Evolutionary conservation across 64 coral and sea anemone genomes (phyloP).

Genomic region (Porites australiensis): DNA sequence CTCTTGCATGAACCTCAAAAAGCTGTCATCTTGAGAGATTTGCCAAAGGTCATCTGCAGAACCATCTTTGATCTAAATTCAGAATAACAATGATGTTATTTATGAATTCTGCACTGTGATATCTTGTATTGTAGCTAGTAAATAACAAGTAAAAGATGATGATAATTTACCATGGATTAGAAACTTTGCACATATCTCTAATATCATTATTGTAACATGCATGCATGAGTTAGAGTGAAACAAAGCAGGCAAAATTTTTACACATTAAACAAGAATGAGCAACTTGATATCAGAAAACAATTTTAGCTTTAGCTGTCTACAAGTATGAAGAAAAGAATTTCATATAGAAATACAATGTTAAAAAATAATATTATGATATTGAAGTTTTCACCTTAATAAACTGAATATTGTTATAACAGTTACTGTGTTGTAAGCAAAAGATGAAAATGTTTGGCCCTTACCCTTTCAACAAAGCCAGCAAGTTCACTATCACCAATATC

Average conservation of each 20-base stretch:
- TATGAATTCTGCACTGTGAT: too few species aligned
- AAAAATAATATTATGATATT: too few species aligned
- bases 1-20: constrained; percentile 30
- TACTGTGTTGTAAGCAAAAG: too few species aligned
- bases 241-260: background rate
- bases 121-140: too few species aligned
- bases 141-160: too few species aligned
- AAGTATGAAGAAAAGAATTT: too few species aligned
- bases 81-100: too few species aligned
- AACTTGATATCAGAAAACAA: background rate
- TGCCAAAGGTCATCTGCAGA: background rate
- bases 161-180: background rate
- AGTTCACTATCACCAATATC: constrained; percentile 54
- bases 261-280: background rate
- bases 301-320: too few species aligned
- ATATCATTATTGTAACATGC: background rate
- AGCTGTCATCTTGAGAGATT: constrained; percentile 25
- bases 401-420: too few species aligned
- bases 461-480: constrained; percentile 31
- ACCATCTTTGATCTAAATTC: constrained; percentile 22
- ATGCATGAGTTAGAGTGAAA: background rate
- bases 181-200: background rate
- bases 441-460: background rate
- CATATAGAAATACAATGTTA: too few species aligned
- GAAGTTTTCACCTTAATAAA: too few species aligned